Conservation (phyloP, 1,140 invertebrate species). For the Adelges cooleyi region DNA sequence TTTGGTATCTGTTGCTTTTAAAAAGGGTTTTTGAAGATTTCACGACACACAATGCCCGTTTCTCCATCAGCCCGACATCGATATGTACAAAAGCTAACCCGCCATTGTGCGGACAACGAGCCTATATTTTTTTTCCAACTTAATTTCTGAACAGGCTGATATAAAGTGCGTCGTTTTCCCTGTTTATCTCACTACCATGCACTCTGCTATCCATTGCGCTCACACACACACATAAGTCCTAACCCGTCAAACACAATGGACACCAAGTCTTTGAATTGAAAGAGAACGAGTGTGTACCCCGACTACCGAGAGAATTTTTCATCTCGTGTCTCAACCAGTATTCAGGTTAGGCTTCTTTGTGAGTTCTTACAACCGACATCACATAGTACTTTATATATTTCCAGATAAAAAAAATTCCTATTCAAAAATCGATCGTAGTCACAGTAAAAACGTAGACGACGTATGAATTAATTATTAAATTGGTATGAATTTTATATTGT, state of each 20-base stretch:
- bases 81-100: background rate
- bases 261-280: conserved; percentile 13
- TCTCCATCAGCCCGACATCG: background rate
- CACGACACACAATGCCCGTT: background rate
- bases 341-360: too few relatives aligned
- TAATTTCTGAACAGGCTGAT: background rate
- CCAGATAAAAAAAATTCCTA: too few relatives aligned
- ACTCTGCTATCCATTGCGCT: background rate
- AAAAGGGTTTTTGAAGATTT: background rate
- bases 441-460: too few relatives aligned
- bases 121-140: background rate
- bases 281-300: background rate
- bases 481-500: too few relatives aligned
- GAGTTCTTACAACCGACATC: too few relatives aligned
- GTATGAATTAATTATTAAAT: too few relatives aligned
- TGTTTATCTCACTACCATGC: background rate
- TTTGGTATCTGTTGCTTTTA: background rate
- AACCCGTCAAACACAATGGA: conserved; percentile 3
- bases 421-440: too few relatives aligned
- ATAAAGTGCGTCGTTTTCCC: background rate
- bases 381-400: too few relatives aligned
- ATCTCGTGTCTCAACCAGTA: too few relatives aligned
- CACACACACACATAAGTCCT: background rate
- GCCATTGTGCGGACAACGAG: background rate
- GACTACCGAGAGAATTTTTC: too few relatives aligned